Percentiles rank a stretch among this genome's conserved stretches.
phyloP scores from a whole-genome alignment of 2,113 vertebrate species.

The Sinocyclocheilus rhinocerous region DNA sequence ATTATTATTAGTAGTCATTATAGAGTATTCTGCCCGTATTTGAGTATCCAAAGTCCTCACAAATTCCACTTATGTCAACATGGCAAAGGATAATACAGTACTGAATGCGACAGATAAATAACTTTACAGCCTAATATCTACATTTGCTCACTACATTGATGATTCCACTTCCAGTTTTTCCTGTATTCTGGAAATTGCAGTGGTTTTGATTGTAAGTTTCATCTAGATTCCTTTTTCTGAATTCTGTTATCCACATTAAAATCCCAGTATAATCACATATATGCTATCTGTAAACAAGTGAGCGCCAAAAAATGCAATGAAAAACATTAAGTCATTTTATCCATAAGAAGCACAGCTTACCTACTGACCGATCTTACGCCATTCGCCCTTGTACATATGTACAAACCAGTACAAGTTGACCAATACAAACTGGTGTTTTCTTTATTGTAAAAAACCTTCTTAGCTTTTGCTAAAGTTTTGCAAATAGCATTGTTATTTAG shows the following conservation, averaged over 20 bases:
- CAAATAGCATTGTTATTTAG: neutral
- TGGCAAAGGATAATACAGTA: neutral
- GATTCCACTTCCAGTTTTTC: neutral
- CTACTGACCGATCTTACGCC: neutral
- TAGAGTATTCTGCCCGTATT: neutral
- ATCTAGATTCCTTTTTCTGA: neutral
- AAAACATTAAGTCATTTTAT: neutral
- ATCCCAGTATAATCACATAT: neutral
- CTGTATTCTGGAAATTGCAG: neutral
- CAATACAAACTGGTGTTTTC: neutral
- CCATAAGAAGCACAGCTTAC: neutral
- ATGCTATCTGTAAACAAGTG: neutral
- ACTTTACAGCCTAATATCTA: neutral
- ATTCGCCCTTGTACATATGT: neutral
- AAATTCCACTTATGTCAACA: neutral
- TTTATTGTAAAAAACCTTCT: neutral
- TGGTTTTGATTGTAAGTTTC: neutral
- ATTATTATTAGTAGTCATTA: neutral
- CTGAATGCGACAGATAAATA: neutral
- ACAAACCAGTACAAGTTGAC: no score
- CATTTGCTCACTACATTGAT: neutral
- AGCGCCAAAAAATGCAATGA: neutral
- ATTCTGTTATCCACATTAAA: neutral
- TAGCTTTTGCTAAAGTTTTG: neutral
- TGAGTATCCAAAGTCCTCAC: no score